Base-by-base conservation (phyloP, 2,797 vertebrate genomes). In the Poecile montanus region DNA sequence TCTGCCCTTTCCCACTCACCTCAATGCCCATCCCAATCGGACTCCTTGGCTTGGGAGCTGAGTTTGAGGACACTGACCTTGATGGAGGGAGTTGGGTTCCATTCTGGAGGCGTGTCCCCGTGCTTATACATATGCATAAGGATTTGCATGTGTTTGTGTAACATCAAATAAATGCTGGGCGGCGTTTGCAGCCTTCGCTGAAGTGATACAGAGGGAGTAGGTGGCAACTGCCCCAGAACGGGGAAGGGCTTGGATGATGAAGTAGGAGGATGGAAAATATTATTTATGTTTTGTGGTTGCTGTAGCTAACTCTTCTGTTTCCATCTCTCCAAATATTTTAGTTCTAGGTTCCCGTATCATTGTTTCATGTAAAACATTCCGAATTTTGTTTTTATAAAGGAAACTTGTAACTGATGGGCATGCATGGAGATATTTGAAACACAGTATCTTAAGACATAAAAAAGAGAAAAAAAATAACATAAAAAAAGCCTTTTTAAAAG, bases 261-360 rank as follows among this genome's bases (percentile, higher is more conserved):
- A 70, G 91, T 91, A 42, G 92, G 92, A 89, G 81, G 72, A 45
- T 83, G 86, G 40, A 34, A 92, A 90, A 73, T 58, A 87, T 76
- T 90, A 51, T 78, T 91, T 89, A 14, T 91, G 76, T 61, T 92
- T 91, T 83, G 42, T 83, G 65, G 18, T 74, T 91, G 63, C 42
- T 83, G 50, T 30, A 80, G 34, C 81, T 67, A 56, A 27, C 27
- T 79, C 48, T 91, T 81, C 65, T 89, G 30, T 34, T 82, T 58
- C 38, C 72, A 7, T 18, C 27, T 60, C 26, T 57, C 67, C 42
- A 63, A 13, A 68, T 68, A 65, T 38, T 85, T 62, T 50, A 38
- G 4, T 48, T 82, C 65, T 44, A 20, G 76, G 44, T 68, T 47
- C 57, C 14, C 7, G 0, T 53, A 3, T 50, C 11, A 71, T 89